phyloP scores from a whole-genome alignment of 2,888 invertebrate genomes.

The Hipparchia sbordonii region DNA sequence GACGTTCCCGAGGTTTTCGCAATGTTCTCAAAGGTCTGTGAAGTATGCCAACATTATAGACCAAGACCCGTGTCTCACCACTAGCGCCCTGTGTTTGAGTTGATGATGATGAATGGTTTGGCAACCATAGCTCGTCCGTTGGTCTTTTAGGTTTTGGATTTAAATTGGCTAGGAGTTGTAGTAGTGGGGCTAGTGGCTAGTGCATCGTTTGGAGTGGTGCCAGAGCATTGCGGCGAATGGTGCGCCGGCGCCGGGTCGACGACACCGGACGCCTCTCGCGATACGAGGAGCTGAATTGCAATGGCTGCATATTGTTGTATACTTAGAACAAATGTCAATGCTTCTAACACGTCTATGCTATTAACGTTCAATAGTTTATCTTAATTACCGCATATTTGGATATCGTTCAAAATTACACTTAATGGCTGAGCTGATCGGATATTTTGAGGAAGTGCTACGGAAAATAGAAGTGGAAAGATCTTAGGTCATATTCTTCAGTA shows the following conservation, averaged over 20 bases:
- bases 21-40: no score
- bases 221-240: conserved; percentile 60
- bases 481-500: no score
- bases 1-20: no score
- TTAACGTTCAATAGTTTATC: conserved; percentile 1
- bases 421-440: no score
- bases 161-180: conserved; percentile 28
- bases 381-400: conserved; percentile 9
- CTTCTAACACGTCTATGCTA: neutral
- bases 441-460: no score
- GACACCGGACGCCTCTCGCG: conserved; percentile 49
- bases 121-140: no score
- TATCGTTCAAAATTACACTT: neutral
- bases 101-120: no score
- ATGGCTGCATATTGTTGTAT: neutral
- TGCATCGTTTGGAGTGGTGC: conserved; percentile 64
- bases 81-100: no score
- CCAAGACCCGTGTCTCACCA: no score
- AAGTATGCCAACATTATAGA: no score
- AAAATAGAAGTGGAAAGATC: no score
- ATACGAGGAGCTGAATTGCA: conserved; percentile 32
- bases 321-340: neutral
- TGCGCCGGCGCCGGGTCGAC: conserved; percentile 58
- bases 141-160: neutral
- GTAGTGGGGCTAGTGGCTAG: conserved; percentile 27